Conservation (phyloP, 2,797 vertebrate genomes). For the Hafferia zeledoni region DNA sequence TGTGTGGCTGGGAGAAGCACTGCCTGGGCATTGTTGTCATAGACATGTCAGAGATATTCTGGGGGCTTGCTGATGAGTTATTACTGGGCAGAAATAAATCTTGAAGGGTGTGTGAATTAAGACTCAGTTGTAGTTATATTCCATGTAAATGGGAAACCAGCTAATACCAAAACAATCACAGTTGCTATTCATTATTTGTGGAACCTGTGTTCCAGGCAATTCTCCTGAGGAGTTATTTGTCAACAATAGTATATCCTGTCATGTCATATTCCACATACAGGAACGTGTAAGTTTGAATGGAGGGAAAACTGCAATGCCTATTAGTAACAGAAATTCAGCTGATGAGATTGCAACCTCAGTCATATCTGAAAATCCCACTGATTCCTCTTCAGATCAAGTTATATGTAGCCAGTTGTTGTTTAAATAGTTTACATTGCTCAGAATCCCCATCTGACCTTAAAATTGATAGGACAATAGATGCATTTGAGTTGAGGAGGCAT, state of each 20-base stretch:
- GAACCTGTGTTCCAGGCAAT: neutral
- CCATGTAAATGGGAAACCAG: neutral
- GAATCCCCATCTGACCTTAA: neutral
- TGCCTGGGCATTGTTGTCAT: neutral
- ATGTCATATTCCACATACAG: fast-evolving
- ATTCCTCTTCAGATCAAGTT: neutral
- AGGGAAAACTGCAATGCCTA: neutral
- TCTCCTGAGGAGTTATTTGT: neutral
- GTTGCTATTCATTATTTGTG: neutral
- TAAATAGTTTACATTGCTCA: neutral
- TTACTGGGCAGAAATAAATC: neutral
- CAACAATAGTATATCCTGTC: neutral
- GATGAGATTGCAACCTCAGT: neutral
- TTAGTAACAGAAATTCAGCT: neutral
- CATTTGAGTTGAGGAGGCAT: neutral
- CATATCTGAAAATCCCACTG: neutral
- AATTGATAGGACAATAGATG: neutral
- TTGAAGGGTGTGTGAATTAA: neutral
- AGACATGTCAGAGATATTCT: neutral
- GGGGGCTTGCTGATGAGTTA: neutral
- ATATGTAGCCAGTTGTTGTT: neutral
- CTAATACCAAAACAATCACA: neutral
- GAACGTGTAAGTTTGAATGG: neutral
- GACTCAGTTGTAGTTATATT: neutral
- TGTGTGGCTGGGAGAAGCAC: neutral